These are phyloP conservation scores for Triops longicaudatus DNA, from an alignment of 1,140 invertebrate genomes.

Conservation along the genomic window DNA sequence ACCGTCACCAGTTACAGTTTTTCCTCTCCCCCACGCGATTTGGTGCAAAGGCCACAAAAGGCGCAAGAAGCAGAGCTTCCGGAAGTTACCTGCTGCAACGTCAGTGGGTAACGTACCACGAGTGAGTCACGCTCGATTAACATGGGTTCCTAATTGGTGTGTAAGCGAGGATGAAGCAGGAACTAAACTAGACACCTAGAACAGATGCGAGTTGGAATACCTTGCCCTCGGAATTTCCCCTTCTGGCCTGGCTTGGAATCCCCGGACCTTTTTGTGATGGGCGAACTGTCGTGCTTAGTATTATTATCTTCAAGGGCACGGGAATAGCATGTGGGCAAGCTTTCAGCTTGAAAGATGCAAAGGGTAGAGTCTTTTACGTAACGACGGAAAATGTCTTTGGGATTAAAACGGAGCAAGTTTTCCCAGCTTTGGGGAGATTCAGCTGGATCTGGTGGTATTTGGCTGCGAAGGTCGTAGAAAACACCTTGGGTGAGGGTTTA, in stretches of 20 bases:
- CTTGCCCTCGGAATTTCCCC: conserved; percentile 13
- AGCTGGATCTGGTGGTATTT: neutral
- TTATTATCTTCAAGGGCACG: conserved; percentile 29
- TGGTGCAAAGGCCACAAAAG: neutral
- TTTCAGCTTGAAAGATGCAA: neutral
- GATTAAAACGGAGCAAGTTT: neutral
- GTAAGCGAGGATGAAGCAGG: neutral
- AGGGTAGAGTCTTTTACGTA: neutral
- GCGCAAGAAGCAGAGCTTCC: neutral
- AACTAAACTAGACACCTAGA: neutral
- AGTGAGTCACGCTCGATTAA: conserved; percentile 5
- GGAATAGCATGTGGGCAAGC: neutral
- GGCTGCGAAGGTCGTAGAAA: neutral
- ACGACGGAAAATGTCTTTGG: neutral
- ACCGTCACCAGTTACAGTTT: neutral
- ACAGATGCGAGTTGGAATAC: conserved; percentile 20
- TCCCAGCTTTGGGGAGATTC: neutral
- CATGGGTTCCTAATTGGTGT: neutral
- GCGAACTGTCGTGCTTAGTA: conserved; percentile 19
- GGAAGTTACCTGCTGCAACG: neutral
- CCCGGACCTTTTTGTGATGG: neutral
- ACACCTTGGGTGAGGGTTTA: too few relatives aligned
- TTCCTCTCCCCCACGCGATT: neutral
- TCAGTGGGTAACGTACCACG: neutral
- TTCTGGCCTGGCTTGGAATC: conserved; percentile 26